Percentiles rank a stretch among this genome's conserved stretches.
Conservation (phyloP, 2,888 invertebrate genomes). For the Graphium colonna region DNA sequence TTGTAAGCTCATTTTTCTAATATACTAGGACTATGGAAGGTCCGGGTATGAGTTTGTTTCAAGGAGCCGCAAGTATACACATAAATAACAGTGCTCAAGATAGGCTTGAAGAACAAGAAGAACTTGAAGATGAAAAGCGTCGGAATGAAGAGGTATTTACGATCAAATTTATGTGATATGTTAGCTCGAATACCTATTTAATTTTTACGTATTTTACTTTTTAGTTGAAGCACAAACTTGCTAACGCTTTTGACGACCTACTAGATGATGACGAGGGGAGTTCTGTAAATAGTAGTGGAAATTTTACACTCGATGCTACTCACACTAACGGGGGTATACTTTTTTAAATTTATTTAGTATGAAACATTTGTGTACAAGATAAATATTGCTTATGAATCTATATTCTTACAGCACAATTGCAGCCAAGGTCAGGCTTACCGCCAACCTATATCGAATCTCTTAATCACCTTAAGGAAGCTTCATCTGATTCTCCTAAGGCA, state of each 20-base stretch:
- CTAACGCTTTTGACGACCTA: constrained; percentile 85
- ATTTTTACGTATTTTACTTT: constrained; percentile 20
- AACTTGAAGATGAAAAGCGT: constrained; percentile 83
- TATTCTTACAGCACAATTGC: constrained; percentile 41
- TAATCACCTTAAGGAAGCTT: constrained; percentile 59
- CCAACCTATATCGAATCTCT: constrained; percentile 69
- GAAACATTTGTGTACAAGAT: neutral
- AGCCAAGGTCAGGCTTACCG: constrained; percentile 50
- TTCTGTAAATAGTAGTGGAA: constrained; percentile 80
- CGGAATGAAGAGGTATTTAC: constrained; percentile 82
- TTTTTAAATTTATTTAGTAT: neutral
- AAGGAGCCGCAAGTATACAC: constrained; percentile 83
- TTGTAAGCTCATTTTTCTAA: neutral
- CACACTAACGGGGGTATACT: constrained; percentile 54
- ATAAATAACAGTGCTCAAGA: constrained; percentile 83
- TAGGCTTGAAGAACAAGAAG: constrained; percentile 84
- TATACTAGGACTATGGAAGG: constrained; percentile 69
- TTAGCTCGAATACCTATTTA: neutral
- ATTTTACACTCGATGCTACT: constrained; percentile 59
- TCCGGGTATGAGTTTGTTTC: constrained; percentile 85
- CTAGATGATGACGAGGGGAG: constrained; percentile 83
- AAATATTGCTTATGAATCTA: neutral
- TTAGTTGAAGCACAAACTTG: constrained; percentile 82
- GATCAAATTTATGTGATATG: neutral
- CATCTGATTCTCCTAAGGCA: constrained; percentile 54